Evolutionary conservation across 2,888 invertebrate species (phyloP), one percentile per base, ranked within the genome.

Genomic region (Metellina segmentata): DNA sequence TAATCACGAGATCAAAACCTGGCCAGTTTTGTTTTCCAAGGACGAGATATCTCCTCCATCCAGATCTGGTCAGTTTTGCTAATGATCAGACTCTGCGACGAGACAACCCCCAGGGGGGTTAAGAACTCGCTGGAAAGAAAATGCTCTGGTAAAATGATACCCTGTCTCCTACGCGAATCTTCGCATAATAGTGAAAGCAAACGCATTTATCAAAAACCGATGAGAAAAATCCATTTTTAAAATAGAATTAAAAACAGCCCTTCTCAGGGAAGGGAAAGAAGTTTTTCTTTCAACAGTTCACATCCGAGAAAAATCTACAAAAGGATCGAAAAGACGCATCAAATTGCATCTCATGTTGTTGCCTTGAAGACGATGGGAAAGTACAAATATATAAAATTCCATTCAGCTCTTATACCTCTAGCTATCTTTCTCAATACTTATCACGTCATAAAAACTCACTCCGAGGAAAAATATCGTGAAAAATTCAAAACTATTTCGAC

Each of bases 311-410:
- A 48, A 52, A 78, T n/a, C 34, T 20, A 48, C 81, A 75, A 61
- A 81, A n/a, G 7, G 70, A 8, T 70, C 81, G 49, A 70, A 49
- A 49, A 70, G 13, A n/a, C 48, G 48, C 69, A 70, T 70, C 48
- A 81, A 81, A 81, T 81, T 70, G 49, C 69, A 81, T 70, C 69
- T 70, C 69, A 49, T 81, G 81, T 13, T 48, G 81, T 81, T 81
- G 20, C 48, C 70, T 70, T 49, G 70, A 70, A 71, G 81, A 81
- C 81, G 81, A 70, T 81, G 70, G 70, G 49, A 81, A 81, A 81
- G 81, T 81, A 70, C 81, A 81, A 81, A 81, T 81, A 81, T 81
- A 81, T 81, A 81, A 81, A 81, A 81, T 81, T 70, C 81, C 70
- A 61, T 70, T 81, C 70, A 69, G 69, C 49, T 61, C 49, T 81